Evolutionary conservation across 2,888 invertebrate species (phyloP).

Genomic region (Rhopalosiphum nymphaeae): DNA sequence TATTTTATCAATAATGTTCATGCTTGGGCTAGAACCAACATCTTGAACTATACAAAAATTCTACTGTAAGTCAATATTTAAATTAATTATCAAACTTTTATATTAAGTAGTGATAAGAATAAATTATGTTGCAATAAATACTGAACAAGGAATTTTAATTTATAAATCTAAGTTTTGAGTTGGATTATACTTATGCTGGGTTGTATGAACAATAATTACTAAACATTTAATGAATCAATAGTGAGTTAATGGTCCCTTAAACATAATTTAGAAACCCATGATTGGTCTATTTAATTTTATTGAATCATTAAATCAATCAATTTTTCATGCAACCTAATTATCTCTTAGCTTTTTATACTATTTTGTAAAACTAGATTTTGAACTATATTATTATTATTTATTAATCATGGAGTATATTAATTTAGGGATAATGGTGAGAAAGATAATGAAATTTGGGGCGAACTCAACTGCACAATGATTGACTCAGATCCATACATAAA

Average conservation of each 20-base stretch:
- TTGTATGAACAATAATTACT: too few relatives aligned
- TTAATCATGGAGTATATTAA: background rate
- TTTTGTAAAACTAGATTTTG: background rate
- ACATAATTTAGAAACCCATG: too few relatives aligned
- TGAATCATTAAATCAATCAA: too few relatives aligned
- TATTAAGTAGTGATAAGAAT: background rate
- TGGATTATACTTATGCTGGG: too few relatives aligned
- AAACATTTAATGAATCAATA: too few relatives aligned
- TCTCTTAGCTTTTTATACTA: background rate
- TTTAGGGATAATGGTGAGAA: conserved; percentile 53
- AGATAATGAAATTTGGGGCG: conserved; percentile 33
- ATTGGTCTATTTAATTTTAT: too few relatives aligned
- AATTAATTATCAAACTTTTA: background rate
- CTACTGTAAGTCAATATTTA: conserved; percentile 43
- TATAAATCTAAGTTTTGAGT: background rate
- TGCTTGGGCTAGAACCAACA: conserved; percentile 60
- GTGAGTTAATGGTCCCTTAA: too few relatives aligned
- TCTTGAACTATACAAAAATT: conserved; percentile 28
- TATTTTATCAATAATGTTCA: conserved; percentile 60
- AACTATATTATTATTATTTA: background rate
- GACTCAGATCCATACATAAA: conserved; percentile 15
- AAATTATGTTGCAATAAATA: background rate
- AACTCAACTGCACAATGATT: background rate
- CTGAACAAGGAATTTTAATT: background rate
- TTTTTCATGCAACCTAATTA: too few relatives aligned